Evolutionary conservation across 1,140 invertebrate genomes (phyloP).

Genomic region (Megalopta genalis): DNA sequence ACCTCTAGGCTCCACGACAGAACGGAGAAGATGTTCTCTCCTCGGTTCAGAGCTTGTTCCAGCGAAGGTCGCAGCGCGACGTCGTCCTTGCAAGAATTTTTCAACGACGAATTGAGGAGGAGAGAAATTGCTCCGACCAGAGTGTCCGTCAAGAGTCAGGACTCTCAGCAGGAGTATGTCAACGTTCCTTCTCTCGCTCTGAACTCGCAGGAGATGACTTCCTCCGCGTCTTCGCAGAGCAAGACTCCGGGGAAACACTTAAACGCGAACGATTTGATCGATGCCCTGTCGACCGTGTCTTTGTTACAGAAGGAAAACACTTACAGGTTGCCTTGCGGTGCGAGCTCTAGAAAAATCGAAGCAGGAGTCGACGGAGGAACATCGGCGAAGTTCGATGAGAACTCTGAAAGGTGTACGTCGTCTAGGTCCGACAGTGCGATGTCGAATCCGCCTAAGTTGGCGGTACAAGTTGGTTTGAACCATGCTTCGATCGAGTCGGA

Average conservation of each 20-base stretch:
- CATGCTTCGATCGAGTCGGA: neutral
- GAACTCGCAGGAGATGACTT: slow-evolving; percentile 54
- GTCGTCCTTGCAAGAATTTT: neutral
- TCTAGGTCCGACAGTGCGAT: neutral
- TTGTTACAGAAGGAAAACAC: slow-evolving; percentile 5
- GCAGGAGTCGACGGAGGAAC: neutral
- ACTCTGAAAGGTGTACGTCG: neutral
- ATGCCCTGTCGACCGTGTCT: slow-evolving; percentile 55
- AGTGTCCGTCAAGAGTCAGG: neutral
- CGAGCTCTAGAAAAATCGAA: neutral
- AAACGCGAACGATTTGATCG: slow-evolving; percentile 48
- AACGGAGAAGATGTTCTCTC: neutral
- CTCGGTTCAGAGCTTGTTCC: too few relatives aligned
- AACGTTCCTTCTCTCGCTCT: slow-evolving; percentile 53
- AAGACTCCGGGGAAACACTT: slow-evolving; percentile 21
- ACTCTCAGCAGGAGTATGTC: neutral
- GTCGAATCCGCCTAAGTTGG: too few relatives aligned
- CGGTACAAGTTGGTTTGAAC: too few relatives aligned
- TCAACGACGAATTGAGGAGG: too few relatives aligned
- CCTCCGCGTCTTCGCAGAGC: slow-evolving; percentile 39
- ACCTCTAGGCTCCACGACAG: neutral
- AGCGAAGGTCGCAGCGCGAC: neutral
- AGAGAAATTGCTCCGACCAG: neutral
- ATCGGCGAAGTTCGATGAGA: neutral
- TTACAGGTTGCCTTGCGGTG: neutral